A percentile compares a stretch with the other conserved stretches of the same genome.
These are phyloP conservation scores for Cardinalis cardinalis DNA, from an alignment of 2,113 vertebrate species.

Conservation along the genomic window DNA sequence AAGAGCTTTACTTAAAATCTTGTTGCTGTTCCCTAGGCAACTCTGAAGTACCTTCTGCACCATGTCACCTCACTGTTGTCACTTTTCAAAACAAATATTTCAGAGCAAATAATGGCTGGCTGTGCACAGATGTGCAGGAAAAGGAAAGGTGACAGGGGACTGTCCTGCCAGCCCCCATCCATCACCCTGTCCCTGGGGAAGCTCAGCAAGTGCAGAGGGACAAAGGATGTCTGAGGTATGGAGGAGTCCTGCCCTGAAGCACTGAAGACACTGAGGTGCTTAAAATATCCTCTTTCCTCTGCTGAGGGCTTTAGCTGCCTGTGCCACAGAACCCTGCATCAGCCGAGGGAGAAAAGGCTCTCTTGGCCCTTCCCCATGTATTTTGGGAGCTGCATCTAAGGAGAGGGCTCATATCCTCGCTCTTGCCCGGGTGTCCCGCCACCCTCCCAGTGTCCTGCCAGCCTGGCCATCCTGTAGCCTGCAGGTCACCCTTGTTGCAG, in stretches of 20 bases:
- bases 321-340: fast-evolving
- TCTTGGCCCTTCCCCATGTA: not conserved
- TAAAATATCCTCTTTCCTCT: not conserved
- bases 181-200: not conserved
- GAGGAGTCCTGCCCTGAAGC: not conserved
- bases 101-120: not conserved
- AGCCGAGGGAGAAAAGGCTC: not conserved
- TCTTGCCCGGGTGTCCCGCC: not conserved
- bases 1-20: not conserved
- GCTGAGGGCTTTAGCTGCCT: not conserved
- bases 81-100: not conserved
- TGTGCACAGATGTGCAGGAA: fast-evolving
- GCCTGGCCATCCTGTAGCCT: not conserved
- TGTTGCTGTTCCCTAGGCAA: not conserved
- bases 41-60: not conserved
- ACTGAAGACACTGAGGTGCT: fast-evolving
- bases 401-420: not conserved
- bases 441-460: not conserved
- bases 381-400: not conserved
- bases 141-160: not conserved
- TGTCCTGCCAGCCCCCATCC: not conserved
- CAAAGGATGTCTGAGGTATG: not conserved
- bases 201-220: not conserved
- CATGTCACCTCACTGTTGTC: not conserved
- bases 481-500: too few species aligned